phyloP scores from a whole-genome alignment of 2,113 vertebrate genomes.

The Passer domesticus region DNA sequence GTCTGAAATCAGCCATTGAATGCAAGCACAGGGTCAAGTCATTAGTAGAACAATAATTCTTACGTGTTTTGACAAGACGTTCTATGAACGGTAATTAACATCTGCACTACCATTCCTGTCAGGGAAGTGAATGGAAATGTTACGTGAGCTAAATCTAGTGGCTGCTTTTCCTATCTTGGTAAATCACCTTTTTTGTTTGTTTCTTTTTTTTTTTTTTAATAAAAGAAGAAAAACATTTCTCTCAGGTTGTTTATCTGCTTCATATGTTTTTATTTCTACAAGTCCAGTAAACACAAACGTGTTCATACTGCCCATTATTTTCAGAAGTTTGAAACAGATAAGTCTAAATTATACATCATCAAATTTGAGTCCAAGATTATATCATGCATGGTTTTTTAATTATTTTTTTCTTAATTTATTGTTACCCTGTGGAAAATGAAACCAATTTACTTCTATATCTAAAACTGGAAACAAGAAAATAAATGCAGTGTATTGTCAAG shows the following conservation, averaged over 20 bases:
- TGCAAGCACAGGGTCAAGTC: not conserved
- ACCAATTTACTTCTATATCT: not conserved
- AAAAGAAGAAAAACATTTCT: not conserved
- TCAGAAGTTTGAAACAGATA: not conserved
- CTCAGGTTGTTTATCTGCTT: not conserved
- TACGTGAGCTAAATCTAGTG: not conserved
- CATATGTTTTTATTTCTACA: not conserved
- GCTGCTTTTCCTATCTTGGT: not conserved
- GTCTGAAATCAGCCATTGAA: not conserved
- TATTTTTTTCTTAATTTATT: not conserved
- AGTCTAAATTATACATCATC: not conserved
- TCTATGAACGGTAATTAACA: constrained; percentile 49
- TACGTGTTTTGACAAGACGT: constrained; percentile 16
- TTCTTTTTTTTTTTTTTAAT: not conserved
- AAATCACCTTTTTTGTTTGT: not conserved
- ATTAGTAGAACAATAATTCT: not conserved
- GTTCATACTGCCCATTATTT: not conserved
- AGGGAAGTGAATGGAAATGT: constrained; percentile 3
- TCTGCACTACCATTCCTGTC: not conserved
- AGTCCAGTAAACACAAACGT: not conserved
- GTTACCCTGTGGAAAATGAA: not conserved
- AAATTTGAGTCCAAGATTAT: not conserved
- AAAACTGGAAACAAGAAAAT: not conserved
- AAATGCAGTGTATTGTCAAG: not conserved
- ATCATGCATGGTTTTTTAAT: not conserved